Evolutionary conservation across 1,140 invertebrate species (phyloP).

Genomic region (Glossosoma conforme): DNA sequence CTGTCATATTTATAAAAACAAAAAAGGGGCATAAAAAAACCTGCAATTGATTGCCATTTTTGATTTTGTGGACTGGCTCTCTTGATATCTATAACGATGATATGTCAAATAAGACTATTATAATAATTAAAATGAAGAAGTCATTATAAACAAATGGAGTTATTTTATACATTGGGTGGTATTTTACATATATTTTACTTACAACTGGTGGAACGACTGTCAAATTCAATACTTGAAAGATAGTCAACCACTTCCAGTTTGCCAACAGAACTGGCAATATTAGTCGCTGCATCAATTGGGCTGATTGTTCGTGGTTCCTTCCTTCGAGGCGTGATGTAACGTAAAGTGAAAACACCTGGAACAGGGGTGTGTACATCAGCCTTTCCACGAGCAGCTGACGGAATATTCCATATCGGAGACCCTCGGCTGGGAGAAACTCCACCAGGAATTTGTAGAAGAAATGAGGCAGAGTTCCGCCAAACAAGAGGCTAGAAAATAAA

Average conservation of each 20-base stretch:
- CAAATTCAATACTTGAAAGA: conserved; percentile 66
- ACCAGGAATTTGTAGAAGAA: conserved; percentile 63
- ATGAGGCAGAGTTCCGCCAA: conserved; percentile 67
- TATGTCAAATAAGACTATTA: background rate
- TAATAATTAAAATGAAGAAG: background rate
- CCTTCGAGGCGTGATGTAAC: conserved; percentile 65
- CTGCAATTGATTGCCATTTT: too few species aligned
- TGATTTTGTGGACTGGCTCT: too few species aligned
- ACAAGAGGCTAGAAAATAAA: conserved; percentile 54
- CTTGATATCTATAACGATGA: too few species aligned
- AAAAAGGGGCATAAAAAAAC: too few species aligned
- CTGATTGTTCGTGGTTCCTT: conserved; percentile 56
- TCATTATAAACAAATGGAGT: background rate
- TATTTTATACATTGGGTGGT: too few species aligned
- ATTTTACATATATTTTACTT: conserved; percentile 35
- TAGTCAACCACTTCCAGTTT: conserved; percentile 67
- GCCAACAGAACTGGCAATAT: conserved; percentile 58
- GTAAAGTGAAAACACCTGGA: conserved; percentile 64
- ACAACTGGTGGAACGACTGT: conserved; percentile 67
- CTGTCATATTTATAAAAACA: too few species aligned
- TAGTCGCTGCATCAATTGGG: conserved; percentile 54
- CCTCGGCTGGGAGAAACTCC: conserved; percentile 50
- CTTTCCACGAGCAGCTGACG: conserved; percentile 62
- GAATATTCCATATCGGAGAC: conserved; percentile 47
- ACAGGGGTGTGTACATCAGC: conserved; percentile 61